A percentile compares a stretch with the other conserved stretches of the same genome.
Evolutionary conservation across 2,113 vertebrate genomes (phyloP).

Genomic region (Pholis gunnellus): DNA sequence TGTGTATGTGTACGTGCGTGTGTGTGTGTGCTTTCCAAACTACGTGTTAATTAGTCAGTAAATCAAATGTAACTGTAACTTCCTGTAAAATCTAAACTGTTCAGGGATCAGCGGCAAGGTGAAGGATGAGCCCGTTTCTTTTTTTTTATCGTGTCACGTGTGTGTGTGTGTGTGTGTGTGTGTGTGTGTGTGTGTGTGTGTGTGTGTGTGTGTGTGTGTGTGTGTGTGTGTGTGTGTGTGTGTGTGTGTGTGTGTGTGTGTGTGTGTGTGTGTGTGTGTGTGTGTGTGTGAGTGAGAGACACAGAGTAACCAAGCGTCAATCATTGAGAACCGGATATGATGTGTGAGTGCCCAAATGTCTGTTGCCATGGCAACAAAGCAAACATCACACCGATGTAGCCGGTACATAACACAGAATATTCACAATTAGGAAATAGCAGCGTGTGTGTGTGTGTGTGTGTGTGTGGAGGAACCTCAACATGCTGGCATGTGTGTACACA

Average conservation of each 20-base stretch:
- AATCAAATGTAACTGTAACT: constrained; percentile 14
- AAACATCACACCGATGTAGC: constrained; percentile 73
- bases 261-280: constrained; percentile 31
- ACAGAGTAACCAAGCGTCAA: constrained; percentile 69
- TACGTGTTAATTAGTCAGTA: constrained; percentile 14
- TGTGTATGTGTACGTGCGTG: no score
- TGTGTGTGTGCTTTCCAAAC: constrained; percentile 12
- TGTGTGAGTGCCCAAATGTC: constrained; percentile 75
- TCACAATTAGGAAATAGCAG: constrained; percentile 63
- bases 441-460: neutral
- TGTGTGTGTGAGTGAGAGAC: constrained; percentile 8
- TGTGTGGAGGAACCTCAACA: constrained; percentile 32
- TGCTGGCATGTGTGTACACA: constrained; percentile 48
- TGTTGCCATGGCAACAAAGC: constrained; percentile 84
- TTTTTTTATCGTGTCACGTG: constrained; percentile 47
- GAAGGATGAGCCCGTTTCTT: constrained; percentile 45
- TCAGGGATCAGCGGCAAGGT: constrained; percentile 27
- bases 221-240: constrained; percentile 31
- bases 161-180: constrained; percentile 39
- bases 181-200: constrained; percentile 29
- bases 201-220: constrained; percentile 36
- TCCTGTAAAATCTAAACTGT: constrained; percentile 26
- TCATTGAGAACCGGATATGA: constrained; percentile 75
- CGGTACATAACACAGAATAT: constrained; percentile 63
- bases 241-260: neutral